Base-by-base conservation (phyloP, 2,797 vertebrate species). In the Melopsittacus undulatus region DNA sequence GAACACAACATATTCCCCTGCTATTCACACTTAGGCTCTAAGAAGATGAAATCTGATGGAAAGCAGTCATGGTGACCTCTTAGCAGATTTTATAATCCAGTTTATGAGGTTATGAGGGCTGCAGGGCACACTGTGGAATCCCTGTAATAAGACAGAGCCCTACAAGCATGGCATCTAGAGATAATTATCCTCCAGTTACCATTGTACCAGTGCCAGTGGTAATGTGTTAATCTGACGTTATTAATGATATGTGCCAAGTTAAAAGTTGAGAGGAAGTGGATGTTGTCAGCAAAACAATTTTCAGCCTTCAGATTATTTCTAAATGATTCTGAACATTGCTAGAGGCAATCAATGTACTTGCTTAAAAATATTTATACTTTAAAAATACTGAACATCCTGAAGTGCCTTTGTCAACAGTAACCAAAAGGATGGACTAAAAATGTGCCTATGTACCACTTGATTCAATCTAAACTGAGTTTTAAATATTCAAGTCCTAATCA, bases 331-430 rank as follows among this genome's bases (percentile, higher is more conserved):
- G 34, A 70, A 63, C 32, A 20, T 52, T 69, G 40, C 80, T 82
- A 70, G 70, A 92, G n/a, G 70, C 36, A 69, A 67, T 73, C 34
- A 29, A 67, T 49, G 36, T 30, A 69, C 51, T 90, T 81, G 49
- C 26, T 91, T 84, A 66, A 83, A 90, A 90, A 91, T 81, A 69
- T n/a, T 56, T 83, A 45, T 64, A 49, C 23, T 86, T 91, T 38
- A 32, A 84, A 89, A 90, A 87, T 51, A 51, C 21, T 42, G 63
- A 94, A 59, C 22, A 76, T 74, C 57, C 62, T 88, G 27, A n/a
- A 79, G 21, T 67, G 30, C 30, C 30, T 91, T 90, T 83, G 57
- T 75, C 85, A 89, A 79, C 36, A 70, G 38, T 49, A 76, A 74
- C 42, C 59, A 57, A 91, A 89, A 82, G 70, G 30, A 49, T 78